Percentiles rank a stretch among this genome's conserved stretches.
Conservation (phyloP, 2,113 vertebrate species). For the Thamnaconus septentrionalis region DNA sequence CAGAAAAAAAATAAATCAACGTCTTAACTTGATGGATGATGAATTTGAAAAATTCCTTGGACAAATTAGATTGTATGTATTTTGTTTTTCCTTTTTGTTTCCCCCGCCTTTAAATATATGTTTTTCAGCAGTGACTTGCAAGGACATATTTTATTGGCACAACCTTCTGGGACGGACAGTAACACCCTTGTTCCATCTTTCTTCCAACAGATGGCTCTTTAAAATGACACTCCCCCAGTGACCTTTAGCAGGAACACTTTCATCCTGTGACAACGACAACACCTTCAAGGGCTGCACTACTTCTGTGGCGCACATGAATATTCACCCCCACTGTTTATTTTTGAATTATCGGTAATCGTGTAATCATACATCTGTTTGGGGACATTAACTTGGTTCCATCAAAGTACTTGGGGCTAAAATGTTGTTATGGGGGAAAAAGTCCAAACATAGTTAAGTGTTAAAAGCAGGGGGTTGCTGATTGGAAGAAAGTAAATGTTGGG, state of each 20-base stretch:
- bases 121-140: conserved; percentile 48
- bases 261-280: conserved; percentile 62
- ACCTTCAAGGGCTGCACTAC: conserved; percentile 32
- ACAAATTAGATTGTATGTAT: background rate
- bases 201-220: conserved; percentile 67
- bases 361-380: too few relatives aligned
- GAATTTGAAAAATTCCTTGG: too few relatives aligned
- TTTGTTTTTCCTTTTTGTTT: background rate
- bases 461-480: too few relatives aligned
- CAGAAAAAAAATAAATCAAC: too few relatives aligned
- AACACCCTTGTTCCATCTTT: conserved; percentile 53
- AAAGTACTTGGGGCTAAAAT: too few relatives aligned
- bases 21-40: too few relatives aligned
- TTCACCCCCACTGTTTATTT: conserved; percentile 30
- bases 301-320: conserved; percentile 45
- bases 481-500: conserved; percentile 12
- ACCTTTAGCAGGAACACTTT: conserved; percentile 53
- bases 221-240: conserved; percentile 50
- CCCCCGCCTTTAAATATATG: conserved; percentile 38
- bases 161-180: conserved; percentile 51
- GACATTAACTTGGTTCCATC: too few relatives aligned
- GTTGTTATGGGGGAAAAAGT: too few relatives aligned
- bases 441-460: too few relatives aligned
- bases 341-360: too few relatives aligned
- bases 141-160: conserved; percentile 50